Evolutionary conservation across 2,888 invertebrate genomes (phyloP), one percentile per base, ranked within the genome.

Genomic region (Drosophila demipolita): DNA sequence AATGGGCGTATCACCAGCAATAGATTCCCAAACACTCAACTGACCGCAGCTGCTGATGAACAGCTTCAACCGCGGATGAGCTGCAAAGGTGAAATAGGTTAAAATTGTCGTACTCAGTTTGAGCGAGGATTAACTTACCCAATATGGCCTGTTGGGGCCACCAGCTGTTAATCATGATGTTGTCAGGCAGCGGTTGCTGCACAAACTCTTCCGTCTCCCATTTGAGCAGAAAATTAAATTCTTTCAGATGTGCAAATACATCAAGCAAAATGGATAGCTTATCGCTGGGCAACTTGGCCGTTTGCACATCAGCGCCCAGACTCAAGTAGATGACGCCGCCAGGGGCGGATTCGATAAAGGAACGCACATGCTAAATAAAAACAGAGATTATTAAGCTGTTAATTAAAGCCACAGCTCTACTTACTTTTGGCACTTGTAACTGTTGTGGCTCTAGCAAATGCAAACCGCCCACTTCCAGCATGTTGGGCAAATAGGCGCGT

Each of bases 1-100:
- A 59, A 95, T 91, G 3, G 94, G 94, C 42, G 94, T 94, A 32
- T 92, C 93, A 45, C 93, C 92, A 69, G 93, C 92, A 32, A 94
- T 92, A 0, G 95, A 93, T 87, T 95, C 95, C 73, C 94, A 94
- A 15, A 94, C 92, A 70, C 95, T 94, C 80, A 95, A 93, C 53
- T 94, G 91, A 0, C 95, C 95, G 35, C 95, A 95, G 81, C 95
- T 94, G 11, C 94, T 94, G 68, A 95, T 94, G 75, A 95, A 95
- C 0, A 94, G 85, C 75, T 93, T 94, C 1, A 95, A 92, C 66
- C 94, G 94, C 2, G 93, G 92, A 90, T 95, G 95, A 2, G 93
- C 94, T 94, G 79, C 42, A 83, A 83, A 32, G 9, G 4, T 9
- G 38, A 50, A 15, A 11, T 3, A 4, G 2, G 17, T 23, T 4